Evolutionary conservation across 2,888 invertebrate species (phyloP).

Genomic region (Brachyptera risi): DNA sequence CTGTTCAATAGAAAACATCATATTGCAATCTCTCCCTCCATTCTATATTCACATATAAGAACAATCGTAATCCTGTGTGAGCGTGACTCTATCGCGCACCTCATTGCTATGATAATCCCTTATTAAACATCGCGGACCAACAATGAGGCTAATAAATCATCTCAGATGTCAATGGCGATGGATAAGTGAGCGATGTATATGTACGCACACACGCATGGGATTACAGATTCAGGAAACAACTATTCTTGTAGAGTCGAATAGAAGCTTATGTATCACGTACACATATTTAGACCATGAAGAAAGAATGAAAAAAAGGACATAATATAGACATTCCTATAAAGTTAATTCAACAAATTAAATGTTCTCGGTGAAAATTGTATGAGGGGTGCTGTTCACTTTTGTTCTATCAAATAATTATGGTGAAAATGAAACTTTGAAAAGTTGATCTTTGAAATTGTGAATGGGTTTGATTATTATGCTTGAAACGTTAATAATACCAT

Average conservation of each 20-base stretch:
- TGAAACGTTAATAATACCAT: conserved; percentile 26
- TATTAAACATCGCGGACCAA: conserved; percentile 23
- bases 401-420: conserved; percentile 4
- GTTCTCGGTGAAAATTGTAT: too few relatives aligned
- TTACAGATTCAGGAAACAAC: not conserved
- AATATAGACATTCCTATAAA: not conserved
- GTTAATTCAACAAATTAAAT: too few relatives aligned
- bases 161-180: conserved; percentile 23
- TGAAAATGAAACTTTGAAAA: not conserved
- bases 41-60: not conserved
- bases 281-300: not conserved
- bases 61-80: not conserved
- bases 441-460: conserved; percentile 10
- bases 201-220: conserved; percentile 7
- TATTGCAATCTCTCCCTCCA: too few relatives aligned
- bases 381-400: not conserved
- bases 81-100: too few relatives aligned
- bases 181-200: conserved; percentile 11
- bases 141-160: conserved; percentile 26
- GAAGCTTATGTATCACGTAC: not conserved
- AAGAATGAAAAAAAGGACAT: not conserved
- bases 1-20: too few relatives aligned
- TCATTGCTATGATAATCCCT: conserved; percentile 18
- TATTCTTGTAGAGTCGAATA: not conserved
- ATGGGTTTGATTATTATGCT: conserved; percentile 22